A percentile compares a stretch with the other conserved stretches of the same genome.
Conservation (phyloP, 2,797 vertebrate species). For the Characodon lateralis region DNA sequence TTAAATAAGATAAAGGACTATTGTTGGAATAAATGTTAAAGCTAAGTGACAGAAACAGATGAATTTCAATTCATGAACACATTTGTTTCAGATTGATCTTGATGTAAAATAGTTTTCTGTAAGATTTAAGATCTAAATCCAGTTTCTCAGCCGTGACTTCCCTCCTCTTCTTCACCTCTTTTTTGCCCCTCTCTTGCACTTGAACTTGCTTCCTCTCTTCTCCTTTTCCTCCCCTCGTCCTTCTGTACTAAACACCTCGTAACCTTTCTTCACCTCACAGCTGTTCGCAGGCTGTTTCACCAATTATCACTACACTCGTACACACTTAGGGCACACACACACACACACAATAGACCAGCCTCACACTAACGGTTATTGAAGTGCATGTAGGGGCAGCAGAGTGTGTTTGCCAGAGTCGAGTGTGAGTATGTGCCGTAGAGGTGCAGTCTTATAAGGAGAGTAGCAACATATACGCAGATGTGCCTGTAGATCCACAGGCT, state of each 20-base stretch:
- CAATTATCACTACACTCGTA: slow-evolving; percentile 81
- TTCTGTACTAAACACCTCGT: slow-evolving; percentile 66
- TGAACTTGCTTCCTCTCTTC: slow-evolving; percentile 30
- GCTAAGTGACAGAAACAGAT: not conserved
- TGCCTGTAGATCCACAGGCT: slow-evolving; percentile 99
- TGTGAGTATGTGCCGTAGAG: slow-evolving; percentile 23
- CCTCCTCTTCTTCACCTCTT: not conserved
- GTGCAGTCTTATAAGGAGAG: slow-evolving; percentile 81
- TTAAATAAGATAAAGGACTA: too few species aligned
- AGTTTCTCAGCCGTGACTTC: slow-evolving; percentile 14
- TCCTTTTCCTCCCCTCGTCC: slow-evolving; percentile 50
- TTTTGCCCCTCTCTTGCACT: slow-evolving; percentile 25
- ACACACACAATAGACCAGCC: slow-evolving; percentile 22
- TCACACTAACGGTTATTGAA: slow-evolving; percentile 47
- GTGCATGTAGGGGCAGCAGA: slow-evolving; percentile 52
- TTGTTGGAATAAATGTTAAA: not conserved
- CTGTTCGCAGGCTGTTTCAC: slow-evolving; percentile 80
- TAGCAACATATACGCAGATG: slow-evolving; percentile 97
- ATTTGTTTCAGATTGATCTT: not conserved
- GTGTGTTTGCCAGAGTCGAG: slow-evolving; percentile 42
- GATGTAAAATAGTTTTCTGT: not conserved
- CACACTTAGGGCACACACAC: slow-evolving; percentile 69
- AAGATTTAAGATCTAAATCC: slow-evolving; percentile 1
- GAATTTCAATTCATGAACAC: not conserved
- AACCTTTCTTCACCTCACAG: slow-evolving; percentile 79